These are phyloP conservation scores for Gorsachius goisagi DNA, from an alignment of 2,113 vertebrate species.

Conservation along the genomic window DNA sequence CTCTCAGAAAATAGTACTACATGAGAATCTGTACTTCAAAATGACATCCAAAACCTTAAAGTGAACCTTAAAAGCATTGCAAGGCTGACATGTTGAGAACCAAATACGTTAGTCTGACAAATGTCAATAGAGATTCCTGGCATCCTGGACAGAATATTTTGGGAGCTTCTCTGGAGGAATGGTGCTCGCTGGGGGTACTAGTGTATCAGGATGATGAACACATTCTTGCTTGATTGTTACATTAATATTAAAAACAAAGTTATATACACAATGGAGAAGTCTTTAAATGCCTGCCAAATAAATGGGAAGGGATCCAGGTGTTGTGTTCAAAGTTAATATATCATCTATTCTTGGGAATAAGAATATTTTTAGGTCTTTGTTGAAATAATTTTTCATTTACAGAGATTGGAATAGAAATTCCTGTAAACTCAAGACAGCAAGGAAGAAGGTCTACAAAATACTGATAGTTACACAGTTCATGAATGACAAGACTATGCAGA, in stretches of 20 bases:
- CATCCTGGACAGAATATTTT: background rate
- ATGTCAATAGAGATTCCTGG: background rate
- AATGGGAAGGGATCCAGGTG: background rate
- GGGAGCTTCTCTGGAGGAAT: background rate
- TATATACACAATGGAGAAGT: background rate
- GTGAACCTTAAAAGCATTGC: background rate
- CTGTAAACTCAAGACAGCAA: background rate
- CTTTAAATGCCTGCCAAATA: background rate
- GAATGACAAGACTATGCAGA: background rate
- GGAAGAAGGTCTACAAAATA: background rate
- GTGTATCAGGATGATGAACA: background rate
- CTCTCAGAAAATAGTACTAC: background rate
- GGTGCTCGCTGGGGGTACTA: background rate
- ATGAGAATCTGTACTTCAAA: background rate
- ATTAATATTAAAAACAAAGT: background rate
- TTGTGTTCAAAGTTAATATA: background rate
- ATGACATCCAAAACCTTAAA: background rate
- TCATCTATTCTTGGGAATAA: background rate
- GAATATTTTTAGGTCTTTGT: background rate
- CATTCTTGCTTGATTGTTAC: background rate
- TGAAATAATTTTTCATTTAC: background rate
- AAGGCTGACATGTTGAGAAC: background rate
- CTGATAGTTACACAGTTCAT: background rate
- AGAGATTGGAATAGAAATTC: background rate
- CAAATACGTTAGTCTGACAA: background rate